Conservation (phyloP, 2,797 vertebrate genomes). For the Oreochromis grahami region DNA sequence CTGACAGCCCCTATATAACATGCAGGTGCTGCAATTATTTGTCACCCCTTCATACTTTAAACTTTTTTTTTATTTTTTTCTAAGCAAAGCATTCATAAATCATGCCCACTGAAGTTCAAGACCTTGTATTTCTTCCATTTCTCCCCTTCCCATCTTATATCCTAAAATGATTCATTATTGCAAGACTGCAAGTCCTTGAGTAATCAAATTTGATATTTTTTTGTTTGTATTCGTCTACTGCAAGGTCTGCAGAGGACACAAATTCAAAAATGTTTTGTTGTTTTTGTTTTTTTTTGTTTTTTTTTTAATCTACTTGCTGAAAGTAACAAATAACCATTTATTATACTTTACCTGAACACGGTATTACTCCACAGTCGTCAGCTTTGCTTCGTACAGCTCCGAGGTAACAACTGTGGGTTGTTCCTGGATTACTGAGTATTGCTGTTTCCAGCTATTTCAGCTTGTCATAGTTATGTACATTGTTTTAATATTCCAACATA, state of each 20-base stretch:
- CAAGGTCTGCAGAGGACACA: not conserved
- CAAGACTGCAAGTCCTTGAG: not conserved
- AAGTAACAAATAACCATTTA: not conserved
- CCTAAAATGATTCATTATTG: not conserved
- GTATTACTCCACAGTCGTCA: not conserved
- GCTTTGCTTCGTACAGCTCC: not conserved
- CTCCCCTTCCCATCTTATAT: not conserved
- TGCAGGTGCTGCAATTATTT: not conserved
- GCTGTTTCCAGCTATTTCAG: not conserved
- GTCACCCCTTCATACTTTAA: not conserved
- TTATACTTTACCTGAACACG: not conserved
- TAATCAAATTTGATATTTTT: slow-evolving; percentile 12
- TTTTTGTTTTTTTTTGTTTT: not conserved
- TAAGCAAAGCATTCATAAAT: not conserved
- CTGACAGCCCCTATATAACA: not conserved
- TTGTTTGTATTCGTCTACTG: not conserved
- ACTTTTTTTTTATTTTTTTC: not conserved
- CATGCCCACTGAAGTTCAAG: not conserved
- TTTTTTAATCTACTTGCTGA: not conserved
- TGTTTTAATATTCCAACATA: not conserved
- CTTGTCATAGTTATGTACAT: not conserved
- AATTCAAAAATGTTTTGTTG: not conserved
- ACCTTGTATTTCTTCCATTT: not conserved
- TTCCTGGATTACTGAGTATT: not conserved
- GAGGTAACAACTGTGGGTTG: not conserved